Percentiles rank a stretch among this genome's conserved stretches.
phyloP scores from a whole-genome alignment of 1,140 invertebrate species.

The Oreohelix idahoensis region DNA sequence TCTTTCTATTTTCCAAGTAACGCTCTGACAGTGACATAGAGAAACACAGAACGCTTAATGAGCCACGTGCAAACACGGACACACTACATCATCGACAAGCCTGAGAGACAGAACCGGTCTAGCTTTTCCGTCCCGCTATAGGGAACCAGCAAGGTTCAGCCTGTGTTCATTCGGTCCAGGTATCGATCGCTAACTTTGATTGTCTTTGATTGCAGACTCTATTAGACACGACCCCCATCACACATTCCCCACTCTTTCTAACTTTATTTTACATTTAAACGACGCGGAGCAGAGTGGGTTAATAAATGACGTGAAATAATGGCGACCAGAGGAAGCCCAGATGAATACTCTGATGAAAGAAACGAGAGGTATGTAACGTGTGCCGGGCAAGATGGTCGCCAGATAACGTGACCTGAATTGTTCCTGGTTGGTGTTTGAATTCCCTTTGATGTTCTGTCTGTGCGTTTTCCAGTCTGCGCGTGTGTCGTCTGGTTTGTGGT shows the following conservation, averaged over 20 bases:
- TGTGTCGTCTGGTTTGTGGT: background rate
- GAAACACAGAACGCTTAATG: background rate
- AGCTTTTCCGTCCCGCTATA: too few species aligned
- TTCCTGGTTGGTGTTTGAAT: background rate
- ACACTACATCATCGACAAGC: background rate
- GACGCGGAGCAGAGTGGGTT: background rate
- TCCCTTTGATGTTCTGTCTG: constrained; percentile 13
- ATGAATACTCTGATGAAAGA: background rate
- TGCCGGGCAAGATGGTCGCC: background rate
- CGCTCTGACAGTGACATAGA: too few species aligned
- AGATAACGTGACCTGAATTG: background rate
- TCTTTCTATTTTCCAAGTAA: too few species aligned
- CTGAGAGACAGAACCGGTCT: background rate
- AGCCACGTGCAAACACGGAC: background rate
- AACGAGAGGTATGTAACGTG: background rate
- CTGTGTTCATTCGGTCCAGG: background rate
- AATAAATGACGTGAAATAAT: background rate
- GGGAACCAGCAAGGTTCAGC: background rate
- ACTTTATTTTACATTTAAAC: background rate
- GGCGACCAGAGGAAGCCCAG: background rate
- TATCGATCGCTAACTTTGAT: background rate
- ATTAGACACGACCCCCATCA: background rate
- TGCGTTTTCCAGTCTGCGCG: background rate
- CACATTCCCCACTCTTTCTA: background rate
- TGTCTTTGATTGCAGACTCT: background rate